phyloP scores from a whole-genome alignment of 2,888 invertebrate species.

The Tetragnatha montana region DNA sequence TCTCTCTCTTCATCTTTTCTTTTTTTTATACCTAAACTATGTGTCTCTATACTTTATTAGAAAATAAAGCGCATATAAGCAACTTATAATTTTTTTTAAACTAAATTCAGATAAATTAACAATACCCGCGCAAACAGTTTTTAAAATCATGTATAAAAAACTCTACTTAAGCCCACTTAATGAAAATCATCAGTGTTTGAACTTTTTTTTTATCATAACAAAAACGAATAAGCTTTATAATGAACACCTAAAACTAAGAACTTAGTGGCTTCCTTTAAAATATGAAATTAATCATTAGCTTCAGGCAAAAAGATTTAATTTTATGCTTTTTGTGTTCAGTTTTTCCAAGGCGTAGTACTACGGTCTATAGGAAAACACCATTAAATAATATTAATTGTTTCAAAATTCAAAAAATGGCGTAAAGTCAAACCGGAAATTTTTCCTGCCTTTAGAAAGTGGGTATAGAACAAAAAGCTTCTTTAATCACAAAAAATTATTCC shows the following conservation, averaged over 20 bases:
- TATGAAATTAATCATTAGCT: background rate
- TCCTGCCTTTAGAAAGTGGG: conserved; percentile 14
- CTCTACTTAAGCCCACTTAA: too few species aligned
- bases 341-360: background rate
- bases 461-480: conserved; percentile 1
- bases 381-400: conserved; percentile 51
- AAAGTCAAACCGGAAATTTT: conserved; percentile 43
- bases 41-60: too few species aligned
- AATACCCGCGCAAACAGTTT: too few species aligned
- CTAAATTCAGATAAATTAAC: too few species aligned
- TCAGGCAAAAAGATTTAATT: background rate
- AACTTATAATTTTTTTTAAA: too few species aligned
- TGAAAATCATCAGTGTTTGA: background rate
- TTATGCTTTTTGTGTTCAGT: background rate
- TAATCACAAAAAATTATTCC: conserved; percentile 19
- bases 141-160: too few species aligned
- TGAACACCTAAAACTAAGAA: background rate
- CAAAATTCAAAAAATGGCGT: conserved; percentile 26
- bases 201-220: background rate
- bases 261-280: background rate
- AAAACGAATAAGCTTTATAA: background rate
- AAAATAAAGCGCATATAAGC: too few species aligned
- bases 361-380: conserved; percentile 11
- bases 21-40: too few species aligned
- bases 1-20: too few species aligned